These are phyloP conservation scores for Seira musarum DNA, from an alignment of 2,888 invertebrate species.

Conservation along the genomic window DNA sequence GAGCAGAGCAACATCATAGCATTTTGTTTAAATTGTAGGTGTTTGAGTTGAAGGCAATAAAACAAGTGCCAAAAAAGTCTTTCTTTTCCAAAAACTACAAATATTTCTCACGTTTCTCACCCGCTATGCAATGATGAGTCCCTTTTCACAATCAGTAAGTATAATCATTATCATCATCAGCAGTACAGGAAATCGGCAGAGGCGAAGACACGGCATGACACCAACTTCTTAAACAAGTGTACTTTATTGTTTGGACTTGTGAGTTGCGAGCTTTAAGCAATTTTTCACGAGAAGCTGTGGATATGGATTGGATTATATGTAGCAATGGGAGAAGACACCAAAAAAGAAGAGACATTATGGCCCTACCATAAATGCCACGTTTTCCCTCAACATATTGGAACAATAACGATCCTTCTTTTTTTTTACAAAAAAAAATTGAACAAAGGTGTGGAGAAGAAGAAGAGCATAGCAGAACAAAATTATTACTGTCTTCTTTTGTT, in stretches of 20 bases:
- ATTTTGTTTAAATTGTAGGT: too few relatives aligned
- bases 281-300: background rate
- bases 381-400: conserved; percentile 23
- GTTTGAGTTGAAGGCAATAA: conserved; percentile 23
- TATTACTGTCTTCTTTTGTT: too few relatives aligned
- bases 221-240: too few relatives aligned
- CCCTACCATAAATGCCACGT: conserved; percentile 36
- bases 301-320: too few relatives aligned
- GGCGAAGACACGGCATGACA: too few relatives aligned
- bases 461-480: conserved; percentile 26
- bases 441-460: conserved; percentile 22
- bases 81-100: conserved; percentile 40
- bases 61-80: conserved; percentile 47
- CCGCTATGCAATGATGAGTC: too few relatives aligned
- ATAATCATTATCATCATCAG: conserved; percentile 8
- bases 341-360: conserved; percentile 4
- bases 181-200: conserved; percentile 48
- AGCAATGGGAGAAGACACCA: too few relatives aligned
- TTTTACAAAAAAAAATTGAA: background rate
- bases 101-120: conserved; percentile 46
- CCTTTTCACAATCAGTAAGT: too few relatives aligned
- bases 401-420: conserved; percentile 15
- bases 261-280: too few relatives aligned
- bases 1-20: too few relatives aligned
- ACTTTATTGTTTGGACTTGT: too few relatives aligned